A percentile compares a stretch with the other conserved stretches of the same genome.
These are phyloP conservation scores for Oncorhynchus kisutch DNA, from an alignment of 2,113 vertebrate genomes.

Conservation along the genomic window DNA sequence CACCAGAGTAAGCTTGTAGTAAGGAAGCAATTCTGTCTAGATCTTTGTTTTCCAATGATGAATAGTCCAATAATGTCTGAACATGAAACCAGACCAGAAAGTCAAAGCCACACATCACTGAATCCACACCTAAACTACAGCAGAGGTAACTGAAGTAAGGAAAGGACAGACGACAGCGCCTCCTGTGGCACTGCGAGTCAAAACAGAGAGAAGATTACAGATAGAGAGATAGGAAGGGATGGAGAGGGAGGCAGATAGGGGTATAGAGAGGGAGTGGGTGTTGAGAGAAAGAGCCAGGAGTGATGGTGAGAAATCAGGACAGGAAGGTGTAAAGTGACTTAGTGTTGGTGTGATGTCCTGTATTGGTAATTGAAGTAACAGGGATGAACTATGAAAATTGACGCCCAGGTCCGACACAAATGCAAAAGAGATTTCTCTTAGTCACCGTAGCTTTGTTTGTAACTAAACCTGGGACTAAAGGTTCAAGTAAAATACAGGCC, in stretches of 20 bases:
- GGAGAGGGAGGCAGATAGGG: no score
- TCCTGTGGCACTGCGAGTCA: not conserved
- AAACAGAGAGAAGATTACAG: not conserved
- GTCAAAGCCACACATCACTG: not conserved
- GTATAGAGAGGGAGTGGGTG: not conserved
- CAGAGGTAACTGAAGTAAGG: not conserved
- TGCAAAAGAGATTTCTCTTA: no score
- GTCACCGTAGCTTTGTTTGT: no score
- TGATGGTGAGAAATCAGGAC: not conserved
- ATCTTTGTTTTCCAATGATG: not conserved
- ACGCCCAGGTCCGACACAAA: no score
- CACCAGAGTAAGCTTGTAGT: no score
- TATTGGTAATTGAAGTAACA: not conserved
- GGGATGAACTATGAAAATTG: not conserved
- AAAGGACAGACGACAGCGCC: not conserved
- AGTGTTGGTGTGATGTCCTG: no score
- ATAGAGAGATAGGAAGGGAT: no score
- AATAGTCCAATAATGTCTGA: not conserved
- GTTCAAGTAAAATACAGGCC: no score
- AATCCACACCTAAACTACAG: not conserved
- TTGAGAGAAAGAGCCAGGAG: not conserved
- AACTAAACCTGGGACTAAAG: no score
- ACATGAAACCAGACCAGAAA: not conserved
- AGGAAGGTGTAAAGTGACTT: not conserved
- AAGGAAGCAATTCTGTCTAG: not conserved